These are phyloP conservation scores for Anabacerthia variegaticeps DNA, from an alignment of 2,797 vertebrate genomes.

Conservation along the genomic window DNA sequence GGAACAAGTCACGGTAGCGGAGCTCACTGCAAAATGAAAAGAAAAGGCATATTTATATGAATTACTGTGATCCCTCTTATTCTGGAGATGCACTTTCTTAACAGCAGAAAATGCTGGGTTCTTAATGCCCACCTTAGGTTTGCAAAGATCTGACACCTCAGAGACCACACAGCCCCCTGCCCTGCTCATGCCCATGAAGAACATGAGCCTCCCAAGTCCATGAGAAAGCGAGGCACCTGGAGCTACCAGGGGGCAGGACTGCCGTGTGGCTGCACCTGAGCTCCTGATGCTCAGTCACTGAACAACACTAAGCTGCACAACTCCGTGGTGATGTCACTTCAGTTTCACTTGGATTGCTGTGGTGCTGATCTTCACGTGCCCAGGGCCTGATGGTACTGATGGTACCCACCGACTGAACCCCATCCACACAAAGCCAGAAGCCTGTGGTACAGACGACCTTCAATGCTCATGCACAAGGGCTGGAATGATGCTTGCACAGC, in stretches of 20 bases:
- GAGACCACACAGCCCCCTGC: background rate
- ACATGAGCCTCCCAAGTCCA: background rate
- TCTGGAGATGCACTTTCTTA: background rate
- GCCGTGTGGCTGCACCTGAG: fast-evolving
- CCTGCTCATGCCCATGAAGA: background rate
- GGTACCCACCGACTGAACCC: background rate
- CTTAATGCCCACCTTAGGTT: background rate
- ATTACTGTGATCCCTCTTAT: background rate
- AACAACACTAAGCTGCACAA: background rate
- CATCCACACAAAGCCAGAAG: background rate
- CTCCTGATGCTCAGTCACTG: background rate
- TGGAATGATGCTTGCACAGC: background rate
- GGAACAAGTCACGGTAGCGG: background rate
- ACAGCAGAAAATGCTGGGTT: background rate
- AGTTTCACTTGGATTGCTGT: background rate
- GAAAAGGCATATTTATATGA: background rate
- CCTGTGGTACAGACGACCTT: fast-evolving
- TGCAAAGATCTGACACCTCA: background rate
- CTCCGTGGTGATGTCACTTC: background rate
- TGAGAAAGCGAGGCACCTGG: fast-evolving
- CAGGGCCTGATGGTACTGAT: background rate
- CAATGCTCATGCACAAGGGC: background rate
- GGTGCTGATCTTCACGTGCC: background rate
- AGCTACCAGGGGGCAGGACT: background rate
- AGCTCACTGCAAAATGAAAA: background rate